Conservation (phyloP, 2,888 invertebrate genomes). For the Tribolium freemani region DNA sequence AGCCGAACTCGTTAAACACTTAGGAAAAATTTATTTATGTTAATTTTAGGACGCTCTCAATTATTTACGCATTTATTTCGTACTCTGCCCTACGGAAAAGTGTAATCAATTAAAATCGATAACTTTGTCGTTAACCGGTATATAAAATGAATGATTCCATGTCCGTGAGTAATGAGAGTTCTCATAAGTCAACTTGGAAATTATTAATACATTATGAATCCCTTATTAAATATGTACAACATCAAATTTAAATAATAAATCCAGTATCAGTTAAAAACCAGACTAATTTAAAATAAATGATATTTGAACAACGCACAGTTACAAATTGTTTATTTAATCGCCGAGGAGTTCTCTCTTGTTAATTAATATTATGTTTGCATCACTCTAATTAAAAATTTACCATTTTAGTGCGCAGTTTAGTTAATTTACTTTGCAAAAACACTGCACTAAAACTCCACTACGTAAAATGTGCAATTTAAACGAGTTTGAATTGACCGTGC, state of each 20-base stretch:
- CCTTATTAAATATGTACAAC: neutral
- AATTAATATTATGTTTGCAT: conserved; percentile 25
- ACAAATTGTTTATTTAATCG: conserved; percentile 6
- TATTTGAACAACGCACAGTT: neutral
- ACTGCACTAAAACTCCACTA: neutral
- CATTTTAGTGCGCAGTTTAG: neutral
- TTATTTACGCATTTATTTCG: neutral
- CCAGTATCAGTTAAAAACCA: neutral
- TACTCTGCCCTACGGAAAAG: neutral
- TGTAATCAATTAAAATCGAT: neutral
- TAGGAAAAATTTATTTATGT: neutral
- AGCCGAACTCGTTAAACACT: neutral
- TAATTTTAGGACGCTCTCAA: neutral
- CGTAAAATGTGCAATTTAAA: neutral
- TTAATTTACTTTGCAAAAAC: neutral
- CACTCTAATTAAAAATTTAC: conserved; percentile 13
- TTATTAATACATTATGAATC: neutral
- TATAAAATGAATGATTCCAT: neutral
- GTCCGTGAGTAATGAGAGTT: neutral
- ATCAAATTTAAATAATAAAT: neutral
- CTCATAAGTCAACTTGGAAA: neutral
- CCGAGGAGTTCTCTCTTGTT: neutral
- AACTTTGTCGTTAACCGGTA: neutral
- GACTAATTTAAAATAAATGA: conserved; percentile 3
- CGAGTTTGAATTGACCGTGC: neutral